Percentiles rank a stretch among this genome's conserved stretches.
phyloP scores from a whole-genome alignment of 2,888 invertebrate species.

The Anarsia innoxiella region DNA sequence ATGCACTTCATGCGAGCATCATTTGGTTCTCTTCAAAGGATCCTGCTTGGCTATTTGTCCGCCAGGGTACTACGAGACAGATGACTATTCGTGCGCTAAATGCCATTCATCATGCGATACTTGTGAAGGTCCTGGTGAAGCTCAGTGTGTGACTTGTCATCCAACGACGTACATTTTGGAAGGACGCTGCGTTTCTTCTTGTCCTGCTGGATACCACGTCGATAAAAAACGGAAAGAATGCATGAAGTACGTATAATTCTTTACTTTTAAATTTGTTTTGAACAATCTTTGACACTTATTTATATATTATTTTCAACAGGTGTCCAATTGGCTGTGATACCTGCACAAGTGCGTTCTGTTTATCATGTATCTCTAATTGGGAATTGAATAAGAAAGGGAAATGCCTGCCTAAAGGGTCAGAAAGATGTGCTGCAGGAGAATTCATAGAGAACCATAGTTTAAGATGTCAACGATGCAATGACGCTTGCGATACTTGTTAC shows the following conservation, averaged over 20 bases:
- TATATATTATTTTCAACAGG: constrained; percentile 36
- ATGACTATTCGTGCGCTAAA: constrained; percentile 88
- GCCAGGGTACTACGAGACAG: constrained; percentile 86
- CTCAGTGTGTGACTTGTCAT: constrained; percentile 88
- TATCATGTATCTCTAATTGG: constrained; percentile 84
- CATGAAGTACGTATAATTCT: constrained; percentile 65
- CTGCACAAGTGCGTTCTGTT: constrained; percentile 83
- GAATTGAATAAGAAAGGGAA: constrained; percentile 83
- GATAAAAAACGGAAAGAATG: constrained; percentile 88
- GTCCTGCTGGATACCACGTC: constrained; percentile 83
- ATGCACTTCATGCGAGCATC: constrained; percentile 92
- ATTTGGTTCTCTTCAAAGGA: constrained; percentile 86
- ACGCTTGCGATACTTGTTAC: constrained; percentile 88
- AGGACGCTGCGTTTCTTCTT: constrained; percentile 82
- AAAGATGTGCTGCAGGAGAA: constrained; percentile 80
- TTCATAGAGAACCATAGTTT: constrained; percentile 74
- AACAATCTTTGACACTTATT: too few relatives aligned
- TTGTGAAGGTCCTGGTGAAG: constrained; percentile 84
- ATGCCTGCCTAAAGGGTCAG: constrained; percentile 82
- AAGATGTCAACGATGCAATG: constrained; percentile 86
- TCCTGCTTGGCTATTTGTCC: constrained; percentile 91
- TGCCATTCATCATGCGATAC: constrained; percentile 88
- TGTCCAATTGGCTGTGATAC: constrained; percentile 87
- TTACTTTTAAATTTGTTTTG: constrained; percentile 1
- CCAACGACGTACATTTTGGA: constrained; percentile 81